Percentiles rank a stretch among this genome's conserved stretches.
Conservation (phyloP, 2,888 invertebrate species). For the Diarsia mendica region DNA sequence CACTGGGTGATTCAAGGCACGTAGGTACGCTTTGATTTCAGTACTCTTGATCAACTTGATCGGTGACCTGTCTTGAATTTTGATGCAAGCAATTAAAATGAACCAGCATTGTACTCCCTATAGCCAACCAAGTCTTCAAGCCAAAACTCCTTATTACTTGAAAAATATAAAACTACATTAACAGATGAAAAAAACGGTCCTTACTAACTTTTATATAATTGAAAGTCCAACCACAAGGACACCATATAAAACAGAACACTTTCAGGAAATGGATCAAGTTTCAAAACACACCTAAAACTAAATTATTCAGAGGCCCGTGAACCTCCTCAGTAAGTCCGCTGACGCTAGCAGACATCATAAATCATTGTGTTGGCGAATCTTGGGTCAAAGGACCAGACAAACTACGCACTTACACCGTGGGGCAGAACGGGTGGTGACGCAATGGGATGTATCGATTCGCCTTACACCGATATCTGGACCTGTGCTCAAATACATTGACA, state of each 20-base stretch:
- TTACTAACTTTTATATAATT: not conserved
- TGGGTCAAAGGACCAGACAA: constrained; percentile 80
- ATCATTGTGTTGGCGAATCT: constrained; percentile 62
- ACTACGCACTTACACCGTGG: constrained; percentile 74
- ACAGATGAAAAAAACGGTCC: not conserved
- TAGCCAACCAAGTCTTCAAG: no score
- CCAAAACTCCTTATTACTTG: not conserved
- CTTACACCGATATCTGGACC: constrained; percentile 55
- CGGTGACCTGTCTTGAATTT: constrained; percentile 73
- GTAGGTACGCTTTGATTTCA: constrained; percentile 83
- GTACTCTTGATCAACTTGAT: constrained; percentile 78
- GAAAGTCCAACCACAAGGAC: not conserved
- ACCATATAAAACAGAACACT: constrained; percentile 17
- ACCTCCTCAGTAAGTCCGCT: constrained; percentile 40
- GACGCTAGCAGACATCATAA: constrained; percentile 65
- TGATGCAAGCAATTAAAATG: constrained; percentile 66
- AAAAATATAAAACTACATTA: not conserved
- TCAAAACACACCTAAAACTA: not conserved
- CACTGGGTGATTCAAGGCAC: constrained; percentile 75
- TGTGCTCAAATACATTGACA: constrained; percentile 14
- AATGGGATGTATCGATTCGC: constrained; percentile 80
- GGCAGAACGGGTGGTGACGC: constrained; percentile 76
- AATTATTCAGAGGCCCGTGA: constrained; percentile 34
- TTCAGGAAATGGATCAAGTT: constrained; percentile 14
- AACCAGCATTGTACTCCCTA: constrained; percentile 5